Conservation (phyloP, 2,113 vertebrate species). For the Trochalopteron elliotii region DNA sequence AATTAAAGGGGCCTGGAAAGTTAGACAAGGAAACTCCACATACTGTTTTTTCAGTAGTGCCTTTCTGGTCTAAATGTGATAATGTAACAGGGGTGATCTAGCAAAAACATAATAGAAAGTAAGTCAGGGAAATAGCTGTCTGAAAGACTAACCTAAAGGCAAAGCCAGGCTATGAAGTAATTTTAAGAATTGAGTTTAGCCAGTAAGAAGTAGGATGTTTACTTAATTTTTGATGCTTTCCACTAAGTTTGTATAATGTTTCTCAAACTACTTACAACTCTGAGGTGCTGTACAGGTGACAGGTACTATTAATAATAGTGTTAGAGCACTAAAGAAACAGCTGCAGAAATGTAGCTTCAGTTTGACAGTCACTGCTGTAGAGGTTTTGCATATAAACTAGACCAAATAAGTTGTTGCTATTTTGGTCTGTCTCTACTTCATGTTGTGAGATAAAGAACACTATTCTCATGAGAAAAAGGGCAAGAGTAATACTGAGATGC, state of each 20-base stretch:
- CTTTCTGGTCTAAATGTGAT: neutral
- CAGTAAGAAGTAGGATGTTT: neutral
- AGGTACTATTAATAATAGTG: neutral
- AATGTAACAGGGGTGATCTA: neutral
- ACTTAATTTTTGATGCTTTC: neutral
- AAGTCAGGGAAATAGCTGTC: neutral
- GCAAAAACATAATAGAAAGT: neutral
- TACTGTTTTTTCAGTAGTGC: neutral
- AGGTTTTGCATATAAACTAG: neutral
- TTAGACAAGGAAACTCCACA: neutral
- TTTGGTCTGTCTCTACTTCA: neutral
- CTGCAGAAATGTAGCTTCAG: neutral
- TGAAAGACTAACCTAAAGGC: neutral
- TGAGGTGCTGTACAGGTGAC: neutral
- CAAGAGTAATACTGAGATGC: neutral
- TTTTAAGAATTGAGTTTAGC: neutral
- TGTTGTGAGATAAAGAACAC: neutral
- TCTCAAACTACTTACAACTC: neutral
- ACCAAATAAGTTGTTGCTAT: conserved; percentile 21
- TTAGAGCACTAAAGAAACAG: neutral
- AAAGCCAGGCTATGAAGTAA: neutral
- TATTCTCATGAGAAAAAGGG: neutral
- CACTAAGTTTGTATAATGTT: neutral
- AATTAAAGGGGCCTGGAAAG: neutral
- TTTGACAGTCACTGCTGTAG: neutral